Base-by-base conservation (phyloP, 2,888 invertebrate species). In the Tipula helvola region DNA sequence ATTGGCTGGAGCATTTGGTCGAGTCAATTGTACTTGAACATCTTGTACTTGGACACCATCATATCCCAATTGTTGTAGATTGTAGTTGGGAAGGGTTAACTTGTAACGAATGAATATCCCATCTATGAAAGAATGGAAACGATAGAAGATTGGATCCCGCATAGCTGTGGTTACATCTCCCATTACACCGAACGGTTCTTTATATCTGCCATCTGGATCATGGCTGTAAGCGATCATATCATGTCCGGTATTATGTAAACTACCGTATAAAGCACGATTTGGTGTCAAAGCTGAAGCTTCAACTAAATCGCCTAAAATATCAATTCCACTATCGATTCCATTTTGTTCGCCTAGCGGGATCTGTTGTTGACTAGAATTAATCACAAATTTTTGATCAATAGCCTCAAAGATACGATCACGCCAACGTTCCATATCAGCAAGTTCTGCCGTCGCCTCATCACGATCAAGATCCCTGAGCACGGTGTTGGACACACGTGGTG, bases 101-200 rank as follows among this genome's bases (percentile, higher is more conserved):
- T 97, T 97, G 90, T 94, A 94, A 88, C 93, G 94, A 88, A 95
- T 94, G 93, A 96, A 97, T 42, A 96, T 90, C 88, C 94, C 93
- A 89, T 97, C 96, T 85, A 97, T 93, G 90, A 94, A 96, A 0
- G 95, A 94, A 89, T 97, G 97, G 96, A 95, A 96, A 89, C 96
- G 94, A 92, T 96, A 97, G 92, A 97, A 97, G 88, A 96, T 92
- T 0, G 97, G 97, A 91, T 97, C 97, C 86, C 97, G 93, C 96
- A 97, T 96, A 0, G 96, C 96, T 0, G 96, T 96, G 0, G 96
- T 94, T 3, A 95, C 94, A 89, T 96, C 96, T 0, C 95, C 96
- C 93, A 97, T 96, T 0, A 96, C 94, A 41, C 95, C 93, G 89
- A 95, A 95, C 1, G 93, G 93, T 92, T 97, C 97, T 95, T 96